A percentile compares a stretch with the other conserved stretches of the same genome.
These are phyloP conservation scores for Pseudomyrmex sp. DNA, from an alignment of 1,140 invertebrate genomes.

Conservation along the genomic window DNA sequence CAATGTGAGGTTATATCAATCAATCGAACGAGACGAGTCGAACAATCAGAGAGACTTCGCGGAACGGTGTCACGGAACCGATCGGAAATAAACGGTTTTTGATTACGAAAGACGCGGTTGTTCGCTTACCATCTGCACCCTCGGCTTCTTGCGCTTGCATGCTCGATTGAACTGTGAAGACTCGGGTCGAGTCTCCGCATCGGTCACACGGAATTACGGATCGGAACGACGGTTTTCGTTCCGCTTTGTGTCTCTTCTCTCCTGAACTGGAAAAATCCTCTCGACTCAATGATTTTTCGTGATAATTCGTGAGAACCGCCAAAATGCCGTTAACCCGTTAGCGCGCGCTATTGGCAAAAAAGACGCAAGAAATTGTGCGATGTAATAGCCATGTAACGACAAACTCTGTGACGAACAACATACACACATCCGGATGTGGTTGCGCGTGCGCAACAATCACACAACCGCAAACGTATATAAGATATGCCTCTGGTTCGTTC, in stretches of 20 bases:
- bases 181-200: conserved; percentile 37
- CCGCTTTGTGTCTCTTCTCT: not conserved
- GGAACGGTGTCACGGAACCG: not conserved
- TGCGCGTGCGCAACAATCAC: too few relatives aligned
- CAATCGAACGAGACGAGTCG: not conserved
- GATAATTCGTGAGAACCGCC: conserved; percentile 33
- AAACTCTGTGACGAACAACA: too few relatives aligned
- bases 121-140: conserved; percentile 73
- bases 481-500: too few relatives aligned
- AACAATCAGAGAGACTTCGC: not conserved
- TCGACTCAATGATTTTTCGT: not conserved
- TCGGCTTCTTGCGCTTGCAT: conserved; percentile 73
- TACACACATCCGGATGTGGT: too few relatives aligned
- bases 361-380: too few relatives aligned
- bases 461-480: too few relatives aligned
- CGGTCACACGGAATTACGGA: conserved; percentile 15
- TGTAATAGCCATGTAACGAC: too few relatives aligned
- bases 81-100: not conserved
- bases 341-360: too few relatives aligned
- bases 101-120: not conserved
- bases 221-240: not conserved
- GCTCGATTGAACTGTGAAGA: conserved; percentile 39
- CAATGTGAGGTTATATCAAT: not conserved
- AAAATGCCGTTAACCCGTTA: too few relatives aligned
- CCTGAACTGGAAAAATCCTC: not conserved